Percentiles rank a stretch among this genome's conserved stretches.
These are phyloP conservation scores for Drosophila planitibia DNA, from an alignment of 2,888 invertebrate genomes.

Conservation along the genomic window DNA sequence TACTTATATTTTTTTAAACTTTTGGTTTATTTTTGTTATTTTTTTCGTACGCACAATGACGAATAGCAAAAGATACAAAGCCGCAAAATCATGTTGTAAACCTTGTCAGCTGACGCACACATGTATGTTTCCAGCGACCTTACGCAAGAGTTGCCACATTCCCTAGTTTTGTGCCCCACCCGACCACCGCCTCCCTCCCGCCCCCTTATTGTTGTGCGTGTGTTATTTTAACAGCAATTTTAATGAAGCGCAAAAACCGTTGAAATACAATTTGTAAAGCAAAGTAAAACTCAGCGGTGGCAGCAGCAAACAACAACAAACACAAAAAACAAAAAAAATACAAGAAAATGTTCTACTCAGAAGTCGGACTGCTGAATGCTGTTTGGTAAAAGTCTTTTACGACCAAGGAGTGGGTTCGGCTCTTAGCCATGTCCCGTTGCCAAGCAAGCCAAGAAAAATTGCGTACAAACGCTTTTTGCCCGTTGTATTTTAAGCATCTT, in stretches of 20 bases:
- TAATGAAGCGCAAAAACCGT: slow-evolving; percentile 80
- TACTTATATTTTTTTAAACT: slow-evolving; percentile 36
- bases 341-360: slow-evolving; percentile 42
- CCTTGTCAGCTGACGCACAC: slow-evolving; percentile 63
- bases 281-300: slow-evolving; percentile 37
- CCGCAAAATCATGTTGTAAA: slow-evolving; percentile 76
- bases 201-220: slow-evolving; percentile 54
- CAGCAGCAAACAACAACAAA: slow-evolving; percentile 1
- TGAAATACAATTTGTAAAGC: slow-evolving; percentile 78
- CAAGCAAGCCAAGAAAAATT: slow-evolving; percentile 63
- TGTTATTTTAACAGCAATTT: slow-evolving; percentile 80
- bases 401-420: slow-evolving; percentile 19
- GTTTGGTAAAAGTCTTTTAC: slow-evolving; percentile 6
- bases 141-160: slow-evolving; percentile 53
- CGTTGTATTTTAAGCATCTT: slow-evolving; percentile 48
- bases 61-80: slow-evolving; percentile 59
- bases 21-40: slow-evolving; percentile 10
- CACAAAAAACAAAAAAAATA: neutral
- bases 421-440: slow-evolving; percentile 47
- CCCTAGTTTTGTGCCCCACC: neutral
- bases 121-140: slow-evolving; percentile 59
- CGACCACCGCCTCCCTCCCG: neutral
- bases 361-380: slow-evolving; percentile 21
- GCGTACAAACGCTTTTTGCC: slow-evolving; percentile 48
- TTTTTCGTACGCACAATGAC: slow-evolving; percentile 47